Base-by-base conservation (phyloP, 2,888 invertebrate genomes). In the Ctena decussata region DNA sequence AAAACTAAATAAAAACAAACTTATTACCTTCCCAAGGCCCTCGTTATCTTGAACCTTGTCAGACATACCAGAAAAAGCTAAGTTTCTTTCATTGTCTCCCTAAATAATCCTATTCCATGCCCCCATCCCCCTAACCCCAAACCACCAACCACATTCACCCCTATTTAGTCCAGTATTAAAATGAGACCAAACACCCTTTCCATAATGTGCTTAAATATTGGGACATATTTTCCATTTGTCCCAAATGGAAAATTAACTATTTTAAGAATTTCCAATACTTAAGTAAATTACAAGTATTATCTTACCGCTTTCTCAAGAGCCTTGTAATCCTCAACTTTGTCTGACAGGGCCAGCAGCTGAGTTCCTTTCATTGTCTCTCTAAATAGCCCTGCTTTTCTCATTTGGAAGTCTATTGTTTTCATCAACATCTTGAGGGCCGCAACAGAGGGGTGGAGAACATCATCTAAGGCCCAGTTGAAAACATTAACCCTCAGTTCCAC, bases 401-500 rank as follows among this genome's bases (percentile, higher is more conserved):
- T 83, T 30, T 92, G 92, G 1, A 79, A 75, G 72, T 93, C 92
- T 53, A 92, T 89, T 74, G 86, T 81, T 12, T 89, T 82, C 69
- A 93, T 80, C 0, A 94, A 32, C 5, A 93, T 77, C n/a, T 88
- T 87, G 1, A 91, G 72, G 82, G 89, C 90, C n/a, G 88, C 89
- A 6, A 90, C 93, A 30, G 90, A 88, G 1, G 90, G 88, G 32
- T 93, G 93, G 60, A 92, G 90, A 44, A 89, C 82, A 72, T 93
- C 93, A n/a, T 84, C 87, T 8, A 92, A 85, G 21, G 87, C 73
- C 89, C 86, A 90, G 75, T 85, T 75, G 21, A 84, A 75, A 11
- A 91, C 89, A 81, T 93, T 91, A 30, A 93, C 86, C 11, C 93
- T 79, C 30, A 92, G 77, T 49, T 93, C 93, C 30, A 86, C 75